Percentiles rank a stretch among this genome's conserved stretches.
These are phyloP conservation scores for Ceyx cyanopectus DNA, from an alignment of 2,113 vertebrate species.

Conservation along the genomic window DNA sequence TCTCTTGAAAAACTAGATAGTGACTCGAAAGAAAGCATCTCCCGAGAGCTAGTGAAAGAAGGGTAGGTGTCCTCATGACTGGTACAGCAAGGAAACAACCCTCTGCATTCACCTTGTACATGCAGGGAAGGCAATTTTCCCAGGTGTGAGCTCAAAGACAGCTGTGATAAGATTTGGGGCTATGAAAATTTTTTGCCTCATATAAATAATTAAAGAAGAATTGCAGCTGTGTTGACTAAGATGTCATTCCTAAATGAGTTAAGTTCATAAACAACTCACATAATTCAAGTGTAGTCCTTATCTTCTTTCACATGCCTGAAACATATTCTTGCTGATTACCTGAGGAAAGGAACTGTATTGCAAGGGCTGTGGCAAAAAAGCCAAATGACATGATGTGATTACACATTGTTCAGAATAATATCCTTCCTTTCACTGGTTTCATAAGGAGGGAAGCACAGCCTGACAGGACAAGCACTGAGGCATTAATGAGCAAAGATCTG, in stretches of 20 bases:
- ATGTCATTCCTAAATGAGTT: background rate
- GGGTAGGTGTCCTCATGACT: background rate
- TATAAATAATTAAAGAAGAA: background rate
- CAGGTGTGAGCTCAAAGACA: background rate
- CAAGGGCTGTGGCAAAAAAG: background rate
- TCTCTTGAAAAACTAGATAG: background rate
- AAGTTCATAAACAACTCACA: background rate
- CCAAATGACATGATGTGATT: background rate
- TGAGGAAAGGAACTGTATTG: background rate
- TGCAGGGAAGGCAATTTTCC: background rate
- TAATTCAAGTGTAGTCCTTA: background rate
- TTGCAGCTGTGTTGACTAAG: rapidly evolving
- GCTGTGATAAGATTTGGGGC: background rate
- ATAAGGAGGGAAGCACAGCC: background rate
- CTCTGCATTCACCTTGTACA: background rate
- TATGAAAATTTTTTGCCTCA: background rate
- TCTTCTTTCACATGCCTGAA: background rate
- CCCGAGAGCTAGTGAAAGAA: background rate
- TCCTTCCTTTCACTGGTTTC: background rate
- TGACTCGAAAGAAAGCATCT: background rate
- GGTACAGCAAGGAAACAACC: background rate
- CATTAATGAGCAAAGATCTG: background rate
- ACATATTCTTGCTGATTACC: background rate
- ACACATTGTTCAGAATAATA: background rate
- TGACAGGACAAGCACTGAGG: background rate